Base-by-base conservation (phyloP, 2,113 vertebrate species). In the Lycocorax pyrrhopterus region DNA sequence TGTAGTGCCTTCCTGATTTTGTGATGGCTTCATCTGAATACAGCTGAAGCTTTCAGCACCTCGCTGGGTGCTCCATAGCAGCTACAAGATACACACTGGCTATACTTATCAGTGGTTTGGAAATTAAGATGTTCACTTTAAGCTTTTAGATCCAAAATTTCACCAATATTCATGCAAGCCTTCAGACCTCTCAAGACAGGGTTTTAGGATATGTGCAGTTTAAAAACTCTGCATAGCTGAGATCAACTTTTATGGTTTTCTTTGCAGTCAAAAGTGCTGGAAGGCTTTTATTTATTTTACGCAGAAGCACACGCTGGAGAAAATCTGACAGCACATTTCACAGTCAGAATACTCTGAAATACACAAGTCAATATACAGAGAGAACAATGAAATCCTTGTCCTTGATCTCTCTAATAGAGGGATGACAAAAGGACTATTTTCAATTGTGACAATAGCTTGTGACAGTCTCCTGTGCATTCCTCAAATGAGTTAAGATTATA, bases 381-480 rank as follows among this genome's bases (percentile, higher is more conserved):
- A 77, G 37, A 67, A 96, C 73, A 96, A 88, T n/a, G 13, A 90
- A 84, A 96, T 49, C 49, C 56, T 93, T 92, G 86, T 87, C 67
- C 78, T 71, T 51, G 19, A 77, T 64, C 59, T 90, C 79, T 56
- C 27, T 41, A 78, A 81, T 0, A 3, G 41, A 78, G 39, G 56
- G 9, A 84, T 67, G 49, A 96, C 78, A 96, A 96, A 89, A 92
- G 43, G 56, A 83, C 59, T 77, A 55, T 80, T 91, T 83, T 87
- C 43, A 88, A 14, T 71, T 88, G 79, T 84, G 68, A 84, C 90
- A 77, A 77, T 33, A 75, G 82, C 75, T 94, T 86, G 71, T 91
- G 90, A 93, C 83, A 84, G 64, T 88, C 79, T 69, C 79, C 79
- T 94, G 56, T 43, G 56, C 47, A n/a, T 66, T 85, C 33, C 43